Percentiles rank a stretch among this genome's conserved stretches.
Conservation (phyloP, 2,888 invertebrate genomes). For the Morpho deidamia region DNA sequence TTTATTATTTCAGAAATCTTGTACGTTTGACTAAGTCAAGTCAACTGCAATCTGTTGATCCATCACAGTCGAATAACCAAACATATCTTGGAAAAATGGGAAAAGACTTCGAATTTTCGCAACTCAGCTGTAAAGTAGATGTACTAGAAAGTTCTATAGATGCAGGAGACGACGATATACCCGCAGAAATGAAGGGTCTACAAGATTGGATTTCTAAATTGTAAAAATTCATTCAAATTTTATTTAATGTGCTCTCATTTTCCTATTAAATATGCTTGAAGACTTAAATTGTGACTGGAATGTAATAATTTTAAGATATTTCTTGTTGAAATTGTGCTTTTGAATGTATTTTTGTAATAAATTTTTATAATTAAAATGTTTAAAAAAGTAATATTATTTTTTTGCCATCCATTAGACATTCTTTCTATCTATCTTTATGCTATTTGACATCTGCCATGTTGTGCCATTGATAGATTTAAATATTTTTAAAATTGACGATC, state of each 20-base stretch:
- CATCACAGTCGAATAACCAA: conserved; percentile 76
- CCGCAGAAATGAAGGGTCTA: conserved; percentile 80
- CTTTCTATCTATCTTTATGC: background rate
- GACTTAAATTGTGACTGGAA: conserved; percentile 17
- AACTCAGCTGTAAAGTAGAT: conserved; percentile 83
- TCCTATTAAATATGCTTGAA: conserved; percentile 15
- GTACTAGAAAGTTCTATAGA: conserved; percentile 83
- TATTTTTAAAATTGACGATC: too few relatives aligned
- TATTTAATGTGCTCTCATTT: conserved; percentile 14
- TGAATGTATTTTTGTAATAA: conserved; percentile 20
- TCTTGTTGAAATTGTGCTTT: conserved; percentile 19
- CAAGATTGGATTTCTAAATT: conserved; percentile 86
- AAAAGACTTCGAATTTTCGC: conserved; percentile 90
- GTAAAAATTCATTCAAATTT: conserved; percentile 29
- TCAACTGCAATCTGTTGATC: conserved; percentile 87
- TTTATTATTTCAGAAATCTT: conserved; percentile 82
- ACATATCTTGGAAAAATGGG: conserved; percentile 86
- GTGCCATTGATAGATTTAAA: too few relatives aligned
- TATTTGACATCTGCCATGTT: too few relatives aligned
- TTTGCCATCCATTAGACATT: background rate
- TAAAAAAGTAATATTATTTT: background rate
- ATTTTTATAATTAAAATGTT: conserved; percentile 18
- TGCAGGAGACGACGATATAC: conserved; percentile 75
- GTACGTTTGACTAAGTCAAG: conserved; percentile 90
- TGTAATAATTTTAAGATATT: conserved; percentile 16